Conservation (phyloP, 2,797 vertebrate species). For the Thunnus albacares region DNA sequence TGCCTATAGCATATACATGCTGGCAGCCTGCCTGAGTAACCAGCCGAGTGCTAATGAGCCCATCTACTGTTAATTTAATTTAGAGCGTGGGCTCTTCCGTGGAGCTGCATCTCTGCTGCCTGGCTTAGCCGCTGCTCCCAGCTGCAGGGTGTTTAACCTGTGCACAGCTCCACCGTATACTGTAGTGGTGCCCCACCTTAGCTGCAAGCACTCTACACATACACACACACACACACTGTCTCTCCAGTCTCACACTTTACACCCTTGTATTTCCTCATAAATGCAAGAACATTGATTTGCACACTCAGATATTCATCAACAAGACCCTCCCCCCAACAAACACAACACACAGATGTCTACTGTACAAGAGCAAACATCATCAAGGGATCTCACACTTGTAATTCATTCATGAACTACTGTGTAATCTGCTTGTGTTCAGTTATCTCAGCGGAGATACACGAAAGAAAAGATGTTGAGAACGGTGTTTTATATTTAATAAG, state of each 20-base stretch:
- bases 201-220: neutral
- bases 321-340: neutral
- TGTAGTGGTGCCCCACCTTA: conserved; percentile 25
- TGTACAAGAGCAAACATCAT: conserved; percentile 16
- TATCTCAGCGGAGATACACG: conserved; percentile 32
- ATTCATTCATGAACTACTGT: conserved; percentile 40
- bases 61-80: conserved; percentile 75
- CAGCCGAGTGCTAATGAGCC: conserved; percentile 74
- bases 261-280: conserved; percentile 5
- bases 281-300: conserved; percentile 35
- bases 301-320: conserved; percentile 35
- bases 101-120: conserved; percentile 46
- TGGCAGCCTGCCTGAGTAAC: conserved; percentile 59
- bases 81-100: conserved; percentile 51
- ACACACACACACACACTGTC: conserved; percentile 2
- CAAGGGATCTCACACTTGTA: neutral
- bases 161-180: conserved; percentile 9
- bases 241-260: conserved; percentile 14
- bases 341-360: conserved; percentile 1
- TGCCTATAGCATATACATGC: conserved; percentile 46
- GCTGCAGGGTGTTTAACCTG: conserved; percentile 67
- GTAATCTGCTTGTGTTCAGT: conserved; percentile 38
- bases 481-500: conserved; percentile 23
- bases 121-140: conserved; percentile 33
- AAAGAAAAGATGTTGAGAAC: conserved; percentile 25